These are phyloP conservation scores for Gobio gobio DNA, from an alignment of 2,113 vertebrate genomes.

Conservation along the genomic window DNA sequence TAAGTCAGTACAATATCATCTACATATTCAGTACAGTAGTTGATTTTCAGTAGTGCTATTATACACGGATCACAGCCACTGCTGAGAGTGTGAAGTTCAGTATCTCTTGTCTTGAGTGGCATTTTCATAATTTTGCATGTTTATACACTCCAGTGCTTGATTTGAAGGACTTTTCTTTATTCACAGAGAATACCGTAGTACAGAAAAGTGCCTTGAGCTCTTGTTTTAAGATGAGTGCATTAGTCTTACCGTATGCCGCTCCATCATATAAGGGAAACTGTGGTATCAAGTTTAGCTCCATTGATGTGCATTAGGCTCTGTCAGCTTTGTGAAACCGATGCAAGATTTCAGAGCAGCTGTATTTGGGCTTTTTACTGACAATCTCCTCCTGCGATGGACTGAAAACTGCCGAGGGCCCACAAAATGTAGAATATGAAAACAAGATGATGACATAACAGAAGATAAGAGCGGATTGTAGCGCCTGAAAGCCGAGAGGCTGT, in stretches of 20 bases:
- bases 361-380: neutral
- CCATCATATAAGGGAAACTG: neutral
- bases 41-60: neutral
- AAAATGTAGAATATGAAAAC: conserved; percentile 5
- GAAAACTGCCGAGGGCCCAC: neutral
- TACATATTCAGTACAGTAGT: neutral
- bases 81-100: too few species aligned
- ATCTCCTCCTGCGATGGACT: neutral
- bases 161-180: too few species aligned
- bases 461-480: conserved; percentile 19
- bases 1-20: neutral
- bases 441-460: conserved; percentile 28
- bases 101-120: too few species aligned
- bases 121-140: too few species aligned
- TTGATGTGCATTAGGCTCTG: conserved; percentile 6
- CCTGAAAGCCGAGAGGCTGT: conserved; percentile 28
- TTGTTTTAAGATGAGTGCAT: neutral
- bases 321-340: neutral
- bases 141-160: too few species aligned
- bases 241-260: neutral
- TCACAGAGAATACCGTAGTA: neutral
- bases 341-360: neutral
- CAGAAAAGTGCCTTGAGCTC: neutral
- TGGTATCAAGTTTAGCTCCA: neutral
- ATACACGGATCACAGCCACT: neutral